Conservation (phyloP, 2,113 vertebrate genomes). For the Aviceda subcristata region DNA sequence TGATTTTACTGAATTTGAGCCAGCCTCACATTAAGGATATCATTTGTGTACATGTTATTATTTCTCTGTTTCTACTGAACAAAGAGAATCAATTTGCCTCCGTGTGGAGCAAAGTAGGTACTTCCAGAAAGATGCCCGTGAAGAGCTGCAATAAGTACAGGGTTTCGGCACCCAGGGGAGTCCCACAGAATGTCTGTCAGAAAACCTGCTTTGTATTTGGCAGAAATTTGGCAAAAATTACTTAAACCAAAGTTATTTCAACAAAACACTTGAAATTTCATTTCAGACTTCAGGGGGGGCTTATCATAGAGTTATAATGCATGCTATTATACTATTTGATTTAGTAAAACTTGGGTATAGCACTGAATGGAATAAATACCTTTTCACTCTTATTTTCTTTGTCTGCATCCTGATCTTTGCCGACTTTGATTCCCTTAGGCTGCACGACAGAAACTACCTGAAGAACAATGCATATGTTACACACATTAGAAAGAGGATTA, state of each 20-base stretch:
- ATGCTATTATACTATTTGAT: not conserved
- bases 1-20: not conserved
- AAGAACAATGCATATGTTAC: not conserved
- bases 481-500: not conserved
- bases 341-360: not conserved
- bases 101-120: not conserved
- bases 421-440: conserved; percentile 48
- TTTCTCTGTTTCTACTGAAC: not conserved
- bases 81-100: not conserved
- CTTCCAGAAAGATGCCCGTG: not conserved
- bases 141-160: conserved; percentile 10
- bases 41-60: not conserved
- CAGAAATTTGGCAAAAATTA: conserved; percentile 25
- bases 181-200: not conserved
- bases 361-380: conserved; percentile 54
- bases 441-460: conserved; percentile 59
- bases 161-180: conserved; percentile 39
- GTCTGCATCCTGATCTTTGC: conserved; percentile 24
- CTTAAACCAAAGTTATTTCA: not conserved
- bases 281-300: not conserved
- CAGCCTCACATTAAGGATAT: not conserved
- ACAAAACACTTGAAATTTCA: conserved; percentile 29
- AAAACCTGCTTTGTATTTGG: not conserved
- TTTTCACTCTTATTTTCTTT: conserved; percentile 56
- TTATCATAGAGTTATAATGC: not conserved